phyloP scores from a whole-genome alignment of 2,888 invertebrate species.

The Rugalucina vietnamica region DNA sequence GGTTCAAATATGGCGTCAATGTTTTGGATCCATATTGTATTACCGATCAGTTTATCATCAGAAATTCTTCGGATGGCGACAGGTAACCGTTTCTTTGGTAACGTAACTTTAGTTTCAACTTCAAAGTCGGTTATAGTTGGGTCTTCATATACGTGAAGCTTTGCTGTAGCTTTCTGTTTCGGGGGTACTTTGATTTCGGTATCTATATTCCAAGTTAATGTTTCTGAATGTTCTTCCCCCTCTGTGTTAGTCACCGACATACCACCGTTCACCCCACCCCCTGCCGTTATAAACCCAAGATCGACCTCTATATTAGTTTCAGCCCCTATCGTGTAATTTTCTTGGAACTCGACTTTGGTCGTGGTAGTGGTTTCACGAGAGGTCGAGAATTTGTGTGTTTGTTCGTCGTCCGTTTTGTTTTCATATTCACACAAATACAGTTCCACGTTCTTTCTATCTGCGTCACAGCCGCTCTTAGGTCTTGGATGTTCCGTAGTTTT shows the following conservation, averaged over 20 bases:
- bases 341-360: constrained; percentile 64
- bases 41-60: constrained; percentile 55
- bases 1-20: constrained; percentile 50
- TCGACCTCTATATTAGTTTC: constrained; percentile 63
- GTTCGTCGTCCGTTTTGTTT: constrained; percentile 57
- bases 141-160: constrained; percentile 56
- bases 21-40: constrained; percentile 47
- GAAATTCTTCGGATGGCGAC: constrained; percentile 52
- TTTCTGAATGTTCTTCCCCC: constrained; percentile 55
- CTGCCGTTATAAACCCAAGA: constrained; percentile 57
- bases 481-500: constrained; percentile 49
- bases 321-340: constrained; percentile 63
- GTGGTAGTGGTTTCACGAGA: constrained; percentile 57
- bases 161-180: constrained; percentile 57
- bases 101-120: constrained; percentile 59
- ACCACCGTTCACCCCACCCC: constrained; percentile 61
- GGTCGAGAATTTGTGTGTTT: constrained; percentile 61
- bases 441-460: constrained; percentile 45
- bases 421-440: constrained; percentile 65
- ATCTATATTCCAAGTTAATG: constrained; percentile 63
- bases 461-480: constrained; percentile 4
- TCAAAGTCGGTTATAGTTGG: constrained; percentile 57
- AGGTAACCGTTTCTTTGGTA: constrained; percentile 57
- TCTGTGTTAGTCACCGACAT: constrained; percentile 63
- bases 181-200: constrained; percentile 60